phyloP scores from a whole-genome alignment of 2,888 invertebrate species.

The Philereme vetulata region DNA sequence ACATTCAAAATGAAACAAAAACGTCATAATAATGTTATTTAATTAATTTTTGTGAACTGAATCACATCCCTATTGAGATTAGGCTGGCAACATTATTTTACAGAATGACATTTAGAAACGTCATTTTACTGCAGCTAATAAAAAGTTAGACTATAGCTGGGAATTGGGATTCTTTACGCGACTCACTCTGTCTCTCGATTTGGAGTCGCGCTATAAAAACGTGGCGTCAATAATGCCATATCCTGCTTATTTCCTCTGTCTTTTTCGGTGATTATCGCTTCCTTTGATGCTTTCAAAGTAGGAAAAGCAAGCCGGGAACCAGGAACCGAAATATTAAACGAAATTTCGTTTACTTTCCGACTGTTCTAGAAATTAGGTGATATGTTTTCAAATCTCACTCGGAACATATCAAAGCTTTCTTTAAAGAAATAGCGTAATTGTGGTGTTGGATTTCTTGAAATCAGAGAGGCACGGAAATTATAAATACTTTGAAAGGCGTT shows the following conservation, averaged over 20 bases:
- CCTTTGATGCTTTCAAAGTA: conserved; percentile 26
- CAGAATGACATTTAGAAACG: too few species aligned
- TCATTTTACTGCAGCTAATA: too few species aligned
- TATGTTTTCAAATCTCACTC: conserved; percentile 3
- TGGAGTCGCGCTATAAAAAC: conserved; percentile 22
- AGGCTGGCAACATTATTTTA: too few species aligned
- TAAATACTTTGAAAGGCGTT: too few species aligned
- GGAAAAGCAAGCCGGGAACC: conserved; percentile 12
- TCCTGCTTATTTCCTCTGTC: conserved; percentile 32
- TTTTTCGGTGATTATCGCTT: conserved; percentile 32
- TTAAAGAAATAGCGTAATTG: neutral
- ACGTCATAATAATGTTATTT: too few species aligned
- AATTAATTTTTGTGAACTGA: too few species aligned
- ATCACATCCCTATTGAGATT: too few species aligned
- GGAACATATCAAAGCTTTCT: conserved; percentile 7
- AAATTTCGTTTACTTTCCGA: neutral
- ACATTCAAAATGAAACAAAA: too few species aligned
- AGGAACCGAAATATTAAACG: conserved; percentile 7
- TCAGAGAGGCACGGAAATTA: too few species aligned
- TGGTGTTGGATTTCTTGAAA: too few species aligned
- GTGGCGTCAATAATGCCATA: conserved; percentile 30
- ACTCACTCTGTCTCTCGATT: conserved; percentile 11
- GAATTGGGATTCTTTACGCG: neutral
- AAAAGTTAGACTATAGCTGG: too few species aligned
- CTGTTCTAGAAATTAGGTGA: neutral